phyloP scores from a whole-genome alignment of 2,797 vertebrate species.

The Amblyraja radiata region DNA sequence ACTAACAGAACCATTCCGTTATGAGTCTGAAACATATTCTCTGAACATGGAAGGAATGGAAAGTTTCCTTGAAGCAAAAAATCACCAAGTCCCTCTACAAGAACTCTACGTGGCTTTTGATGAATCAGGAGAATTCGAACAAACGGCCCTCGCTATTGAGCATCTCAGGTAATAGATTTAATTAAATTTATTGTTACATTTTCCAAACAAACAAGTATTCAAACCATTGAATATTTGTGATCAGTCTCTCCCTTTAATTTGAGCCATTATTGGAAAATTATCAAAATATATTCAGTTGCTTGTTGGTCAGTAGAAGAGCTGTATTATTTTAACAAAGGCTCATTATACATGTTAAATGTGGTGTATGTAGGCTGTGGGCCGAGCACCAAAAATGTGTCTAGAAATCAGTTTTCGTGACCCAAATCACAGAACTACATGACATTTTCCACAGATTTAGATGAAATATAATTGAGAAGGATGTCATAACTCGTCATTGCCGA shows the following conservation, averaged over 20 bases:
- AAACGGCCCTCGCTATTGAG: conserved; percentile 81
- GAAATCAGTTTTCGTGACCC: no score
- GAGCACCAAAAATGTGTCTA: no score
- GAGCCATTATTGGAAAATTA: background rate
- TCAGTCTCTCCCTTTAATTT: background rate
- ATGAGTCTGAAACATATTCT: conserved; percentile 61
- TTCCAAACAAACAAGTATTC: background rate
- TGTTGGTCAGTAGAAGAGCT: background rate
- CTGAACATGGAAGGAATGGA: conserved; percentile 66
- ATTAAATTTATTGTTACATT: background rate
- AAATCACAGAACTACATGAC: no score
- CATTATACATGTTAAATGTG: no score
- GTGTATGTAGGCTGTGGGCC: background rate
- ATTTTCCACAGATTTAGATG: no score
- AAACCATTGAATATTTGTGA: background rate
- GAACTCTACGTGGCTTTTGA: conserved; percentile 79
- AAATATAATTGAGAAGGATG: no score
- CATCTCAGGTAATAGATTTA: conserved; percentile 73
- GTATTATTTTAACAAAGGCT: background rate
- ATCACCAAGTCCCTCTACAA: conserved; percentile 65
- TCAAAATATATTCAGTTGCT: background rate
- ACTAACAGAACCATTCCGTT: conserved; percentile 67
- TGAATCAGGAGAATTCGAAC: conserved; percentile 76
- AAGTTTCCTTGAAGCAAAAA: conserved; percentile 71
- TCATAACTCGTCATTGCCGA: no score